These are phyloP conservation scores for Nemotelus pantherinus DNA, from an alignment of 2,888 invertebrate species.

Conservation along the genomic window DNA sequence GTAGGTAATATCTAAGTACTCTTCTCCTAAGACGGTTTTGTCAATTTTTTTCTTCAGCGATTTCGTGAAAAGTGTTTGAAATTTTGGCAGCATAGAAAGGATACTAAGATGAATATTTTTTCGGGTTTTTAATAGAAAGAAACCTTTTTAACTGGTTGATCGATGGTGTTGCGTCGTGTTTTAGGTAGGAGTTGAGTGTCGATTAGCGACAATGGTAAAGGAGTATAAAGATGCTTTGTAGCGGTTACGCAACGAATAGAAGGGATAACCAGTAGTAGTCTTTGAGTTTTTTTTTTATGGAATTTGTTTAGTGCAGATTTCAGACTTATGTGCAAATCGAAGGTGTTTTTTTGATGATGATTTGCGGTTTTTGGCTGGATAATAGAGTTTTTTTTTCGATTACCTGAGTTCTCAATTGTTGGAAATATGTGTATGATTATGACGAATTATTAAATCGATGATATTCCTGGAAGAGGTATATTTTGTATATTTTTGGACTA, in stretches of 20 bases:
- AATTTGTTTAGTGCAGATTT: conserved; percentile 37
- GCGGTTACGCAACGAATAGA: conserved; percentile 17
- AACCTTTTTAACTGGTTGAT: conserved; percentile 32
- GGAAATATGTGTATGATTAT: too few species aligned
- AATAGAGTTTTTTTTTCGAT: too few species aligned
- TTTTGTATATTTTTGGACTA: too few species aligned
- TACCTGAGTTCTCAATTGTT: too few species aligned
- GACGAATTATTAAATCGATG: too few species aligned
- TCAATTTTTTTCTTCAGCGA: not conserved
- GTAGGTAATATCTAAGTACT: not conserved
- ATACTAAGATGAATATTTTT: not conserved
- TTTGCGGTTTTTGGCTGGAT: not conserved
- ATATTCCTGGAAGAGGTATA: too few species aligned
- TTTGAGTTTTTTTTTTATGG: conserved; percentile 17
- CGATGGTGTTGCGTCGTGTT: not conserved
- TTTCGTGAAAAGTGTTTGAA: not conserved
- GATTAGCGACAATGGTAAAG: conserved; percentile 4
- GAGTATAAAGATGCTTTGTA: conserved; percentile 23
- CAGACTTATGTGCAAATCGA: not conserved
- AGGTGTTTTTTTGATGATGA: not conserved
- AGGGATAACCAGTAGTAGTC: conserved; percentile 2
- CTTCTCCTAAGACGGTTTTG: not conserved
- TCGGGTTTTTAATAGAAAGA: conserved; percentile 5
- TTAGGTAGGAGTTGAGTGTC: not conserved
- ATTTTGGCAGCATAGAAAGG: conserved; percentile 2